Percentiles rank a stretch among this genome's conserved stretches.
These are phyloP conservation scores for Pantala flavescens DNA, from an alignment of 1,140 invertebrate species.

Conservation along the genomic window DNA sequence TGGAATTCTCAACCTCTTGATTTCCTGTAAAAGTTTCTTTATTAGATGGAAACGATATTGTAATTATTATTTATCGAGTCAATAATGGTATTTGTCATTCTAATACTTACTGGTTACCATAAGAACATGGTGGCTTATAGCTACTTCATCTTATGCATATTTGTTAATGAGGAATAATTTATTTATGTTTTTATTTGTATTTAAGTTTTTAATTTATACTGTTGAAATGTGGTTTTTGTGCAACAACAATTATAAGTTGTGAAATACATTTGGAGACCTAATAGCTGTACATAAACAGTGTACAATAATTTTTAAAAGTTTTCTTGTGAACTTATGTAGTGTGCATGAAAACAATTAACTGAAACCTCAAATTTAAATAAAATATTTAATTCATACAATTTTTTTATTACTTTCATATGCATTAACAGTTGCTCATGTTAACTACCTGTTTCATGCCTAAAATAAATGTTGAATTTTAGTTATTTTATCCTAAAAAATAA, in stretches of 20 bases:
- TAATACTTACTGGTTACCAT: constrained; percentile 3
- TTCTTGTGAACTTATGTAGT: constrained; percentile 14
- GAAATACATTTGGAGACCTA: constrained; percentile 11
- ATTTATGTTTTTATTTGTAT: constrained; percentile 23
- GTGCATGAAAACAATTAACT: constrained; percentile 15
- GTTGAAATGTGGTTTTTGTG: constrained; percentile 14
- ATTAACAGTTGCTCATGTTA: too few relatives aligned
- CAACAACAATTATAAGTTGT: constrained; percentile 11
- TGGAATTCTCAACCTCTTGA: neutral
- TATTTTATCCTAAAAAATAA: too few relatives aligned
- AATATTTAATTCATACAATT: constrained; percentile 13
- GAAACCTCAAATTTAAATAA: constrained; percentile 16
- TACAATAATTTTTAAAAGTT: constrained; percentile 11
- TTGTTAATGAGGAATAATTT: constrained; percentile 21
- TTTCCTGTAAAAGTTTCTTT: neutral
- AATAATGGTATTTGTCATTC: constrained; percentile 5
- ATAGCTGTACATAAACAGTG: constrained; percentile 11
- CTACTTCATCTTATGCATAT: constrained; percentile 4
- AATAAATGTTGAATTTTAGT: too few relatives aligned
- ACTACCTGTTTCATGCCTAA: too few relatives aligned
- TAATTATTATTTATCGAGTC: constrained; percentile 8
- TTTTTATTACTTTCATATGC: too few relatives aligned
- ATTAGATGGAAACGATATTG: neutral
- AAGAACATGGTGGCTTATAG: neutral
- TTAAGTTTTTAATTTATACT: constrained; percentile 22